These are phyloP conservation scores for Mermis nigrescens DNA, from an alignment of 2,888 invertebrate genomes.

Conservation along the genomic window DNA sequence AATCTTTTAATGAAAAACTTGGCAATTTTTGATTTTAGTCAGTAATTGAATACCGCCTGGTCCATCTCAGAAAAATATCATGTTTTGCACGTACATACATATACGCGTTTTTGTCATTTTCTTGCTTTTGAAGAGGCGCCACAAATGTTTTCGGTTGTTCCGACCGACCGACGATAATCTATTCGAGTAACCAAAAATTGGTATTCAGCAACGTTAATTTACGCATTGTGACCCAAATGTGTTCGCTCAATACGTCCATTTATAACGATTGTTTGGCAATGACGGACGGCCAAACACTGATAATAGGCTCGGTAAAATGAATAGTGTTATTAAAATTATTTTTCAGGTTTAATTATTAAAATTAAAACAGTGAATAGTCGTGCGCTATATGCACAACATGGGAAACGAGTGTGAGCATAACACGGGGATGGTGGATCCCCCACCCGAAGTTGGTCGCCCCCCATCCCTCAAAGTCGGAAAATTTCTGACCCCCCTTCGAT, in stretches of 20 bases:
- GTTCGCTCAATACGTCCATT: slow-evolving; percentile 78
- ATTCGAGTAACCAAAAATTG: slow-evolving; percentile 43
- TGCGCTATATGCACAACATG: slow-evolving; percentile 10
- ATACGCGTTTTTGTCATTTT: not conserved
- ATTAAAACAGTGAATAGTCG: slow-evolving; percentile 3
- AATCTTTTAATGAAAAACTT: too few species aligned
- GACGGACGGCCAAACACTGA: slow-evolving; percentile 66
- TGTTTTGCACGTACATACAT: too few species aligned
- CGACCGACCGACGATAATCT: slow-evolving; percentile 91
- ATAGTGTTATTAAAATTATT: too few species aligned
- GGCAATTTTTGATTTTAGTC: too few species aligned
- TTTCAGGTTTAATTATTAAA: not conserved
- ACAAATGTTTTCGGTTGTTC: slow-evolving; percentile 97
- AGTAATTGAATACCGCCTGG: too few species aligned
- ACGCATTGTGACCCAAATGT: slow-evolving; percentile 69
- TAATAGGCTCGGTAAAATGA: slow-evolving; percentile 45
- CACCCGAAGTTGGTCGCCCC: too few species aligned
- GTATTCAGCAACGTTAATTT: slow-evolving; percentile 38
- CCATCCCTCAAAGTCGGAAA: too few species aligned
- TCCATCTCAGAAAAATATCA: too few species aligned
- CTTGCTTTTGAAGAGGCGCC: slow-evolving; percentile 39
- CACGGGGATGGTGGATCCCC: too few species aligned
- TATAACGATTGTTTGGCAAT: slow-evolving; percentile 47
- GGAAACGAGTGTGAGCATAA: too few species aligned
- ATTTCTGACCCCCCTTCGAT: too few species aligned